These are phyloP conservation scores for Charadrius vociferus DNA, from an alignment of 2,113 vertebrate species.

Conservation along the genomic window DNA sequence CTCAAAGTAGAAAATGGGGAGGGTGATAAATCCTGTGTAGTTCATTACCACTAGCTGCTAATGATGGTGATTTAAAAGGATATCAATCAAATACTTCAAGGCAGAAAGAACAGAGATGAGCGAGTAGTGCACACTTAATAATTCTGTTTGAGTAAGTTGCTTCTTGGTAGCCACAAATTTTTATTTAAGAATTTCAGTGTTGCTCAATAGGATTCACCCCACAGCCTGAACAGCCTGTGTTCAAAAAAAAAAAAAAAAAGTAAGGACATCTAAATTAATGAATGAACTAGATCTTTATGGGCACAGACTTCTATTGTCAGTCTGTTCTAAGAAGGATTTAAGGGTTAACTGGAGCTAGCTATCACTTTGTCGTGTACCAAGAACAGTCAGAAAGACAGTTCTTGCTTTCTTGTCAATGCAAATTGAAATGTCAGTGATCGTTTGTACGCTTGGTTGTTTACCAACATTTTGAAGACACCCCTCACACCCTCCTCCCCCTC, in stretches of 20 bases:
- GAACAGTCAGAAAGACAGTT: neutral
- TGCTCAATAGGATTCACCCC: neutral
- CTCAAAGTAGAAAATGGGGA: neutral
- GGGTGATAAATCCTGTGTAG: neutral
- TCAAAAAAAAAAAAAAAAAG: neutral
- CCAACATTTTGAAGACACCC: neutral
- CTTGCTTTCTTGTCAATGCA: neutral
- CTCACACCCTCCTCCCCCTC: neutral
- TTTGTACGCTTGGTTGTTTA: neutral
- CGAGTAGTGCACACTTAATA: neutral
- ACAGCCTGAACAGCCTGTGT: neutral
- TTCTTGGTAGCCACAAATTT: neutral
- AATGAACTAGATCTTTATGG: neutral
- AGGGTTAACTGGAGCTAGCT: neutral
- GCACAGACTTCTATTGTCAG: neutral
- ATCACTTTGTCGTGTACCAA: neutral
- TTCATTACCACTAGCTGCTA: neutral
- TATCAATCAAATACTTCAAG: neutral
- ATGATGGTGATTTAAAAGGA: neutral
- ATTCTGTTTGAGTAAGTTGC: neutral
- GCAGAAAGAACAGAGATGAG: neutral
- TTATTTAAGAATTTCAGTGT: neutral
- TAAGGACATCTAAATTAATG: neutral
- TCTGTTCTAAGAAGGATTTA: neutral
- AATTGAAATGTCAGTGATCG: neutral